These are phyloP conservation scores for Diadophis punctatus DNA, from an alignment of 2,113 vertebrate genomes.

Conservation along the genomic window DNA sequence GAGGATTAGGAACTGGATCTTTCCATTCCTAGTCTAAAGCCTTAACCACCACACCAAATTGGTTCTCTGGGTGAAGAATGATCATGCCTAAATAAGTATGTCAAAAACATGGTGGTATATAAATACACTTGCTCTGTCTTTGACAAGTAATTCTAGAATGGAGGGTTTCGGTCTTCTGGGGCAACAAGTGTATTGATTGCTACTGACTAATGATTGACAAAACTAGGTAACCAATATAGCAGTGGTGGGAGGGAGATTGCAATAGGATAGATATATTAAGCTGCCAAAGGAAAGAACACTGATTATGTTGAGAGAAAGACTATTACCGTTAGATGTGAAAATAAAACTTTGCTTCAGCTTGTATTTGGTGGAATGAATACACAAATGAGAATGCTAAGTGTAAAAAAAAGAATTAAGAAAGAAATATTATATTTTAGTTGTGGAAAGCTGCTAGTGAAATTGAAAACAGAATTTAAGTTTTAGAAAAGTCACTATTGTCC, in stretches of 20 bases:
- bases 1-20: not conserved
- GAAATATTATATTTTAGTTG: not conserved
- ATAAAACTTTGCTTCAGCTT: not conserved
- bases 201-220: not conserved
- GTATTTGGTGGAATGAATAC: not conserved
- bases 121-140: not conserved
- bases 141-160: not conserved
- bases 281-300: not conserved
- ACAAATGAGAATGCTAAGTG: not conserved
- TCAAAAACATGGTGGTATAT: not conserved
- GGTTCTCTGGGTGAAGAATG: not conserved
- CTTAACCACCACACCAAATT: not conserved
- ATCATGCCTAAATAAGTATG: not conserved
- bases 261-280: not conserved
- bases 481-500: not conserved
- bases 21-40: not conserved
- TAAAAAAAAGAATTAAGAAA: not conserved
- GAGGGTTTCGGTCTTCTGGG: not conserved
- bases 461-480: not conserved
- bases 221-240: not conserved
- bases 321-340: not conserved
- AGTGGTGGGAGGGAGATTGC: not conserved
- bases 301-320: not conserved
- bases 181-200: not conserved
- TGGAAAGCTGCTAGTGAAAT: not conserved